Percentiles rank a stretch among this genome's conserved stretches.
Conservation (phyloP, 2,113 vertebrate species). For the Dipodomys spectabilis region DNA sequence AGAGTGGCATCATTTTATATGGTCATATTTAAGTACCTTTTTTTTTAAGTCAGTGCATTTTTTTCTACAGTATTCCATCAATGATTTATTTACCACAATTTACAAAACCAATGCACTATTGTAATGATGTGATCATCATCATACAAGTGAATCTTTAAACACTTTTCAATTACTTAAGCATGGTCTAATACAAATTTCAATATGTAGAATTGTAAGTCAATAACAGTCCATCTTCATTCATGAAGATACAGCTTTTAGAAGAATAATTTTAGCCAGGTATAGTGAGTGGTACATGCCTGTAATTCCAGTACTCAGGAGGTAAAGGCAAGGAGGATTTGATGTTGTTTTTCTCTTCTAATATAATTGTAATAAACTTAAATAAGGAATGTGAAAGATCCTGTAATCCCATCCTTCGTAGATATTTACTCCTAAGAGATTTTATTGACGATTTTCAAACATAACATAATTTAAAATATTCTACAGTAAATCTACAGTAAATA, state of each 20-base stretch:
- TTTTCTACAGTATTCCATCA: not conserved
- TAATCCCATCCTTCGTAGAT: not conserved
- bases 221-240: not conserved
- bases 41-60: not conserved
- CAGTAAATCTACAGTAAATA: not conserved
- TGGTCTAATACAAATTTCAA: not conserved
- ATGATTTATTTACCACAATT: not conserved
- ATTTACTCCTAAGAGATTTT: not conserved
- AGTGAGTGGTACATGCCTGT: no score
- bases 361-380: slow-evolving; percentile 41
- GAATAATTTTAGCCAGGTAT: not conserved
- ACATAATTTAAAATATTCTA: not conserved
- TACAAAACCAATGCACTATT: not conserved
- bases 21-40: not conserved
- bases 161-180: not conserved
- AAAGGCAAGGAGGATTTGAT: not conserved
- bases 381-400: not conserved
- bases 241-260: slow-evolving; percentile 9
- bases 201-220: not conserved
- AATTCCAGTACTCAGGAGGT: no score
- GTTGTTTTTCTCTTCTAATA: not conserved
- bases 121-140: not conserved
- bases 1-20: no score
- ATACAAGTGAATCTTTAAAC: not conserved
- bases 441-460: slow-evolving; percentile 4